phyloP scores from a whole-genome alignment of 1,140 invertebrate genomes.

The Drosophila micromelanica region DNA sequence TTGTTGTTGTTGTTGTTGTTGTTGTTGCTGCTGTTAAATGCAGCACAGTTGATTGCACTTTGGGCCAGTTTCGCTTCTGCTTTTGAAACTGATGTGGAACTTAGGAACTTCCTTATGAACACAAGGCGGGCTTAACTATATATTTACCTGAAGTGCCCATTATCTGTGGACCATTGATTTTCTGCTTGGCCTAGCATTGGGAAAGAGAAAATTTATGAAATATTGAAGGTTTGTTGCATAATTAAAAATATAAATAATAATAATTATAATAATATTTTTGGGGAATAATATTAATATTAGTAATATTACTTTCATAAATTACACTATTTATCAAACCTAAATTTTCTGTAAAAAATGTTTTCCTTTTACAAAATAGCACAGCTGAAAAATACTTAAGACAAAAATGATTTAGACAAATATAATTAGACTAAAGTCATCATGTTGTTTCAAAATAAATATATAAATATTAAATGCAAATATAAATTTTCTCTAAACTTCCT shows the following conservation, averaged over 20 bases:
- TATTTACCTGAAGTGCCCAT: slow-evolving; percentile 14
- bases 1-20: slow-evolving; percentile 1
- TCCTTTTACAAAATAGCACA: too few relatives aligned
- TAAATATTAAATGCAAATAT: too few relatives aligned
- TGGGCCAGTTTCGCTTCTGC: slow-evolving; percentile 8
- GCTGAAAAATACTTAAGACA: too few relatives aligned
- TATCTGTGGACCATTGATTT: slow-evolving; percentile 34
- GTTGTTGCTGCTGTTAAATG: neutral
- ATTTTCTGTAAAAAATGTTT: too few relatives aligned
- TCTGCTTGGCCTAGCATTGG: slow-evolving; percentile 49
- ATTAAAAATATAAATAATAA: neutral
- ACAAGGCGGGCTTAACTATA: slow-evolving; percentile 9
- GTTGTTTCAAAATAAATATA: too few relatives aligned
- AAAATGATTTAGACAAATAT: too few relatives aligned
- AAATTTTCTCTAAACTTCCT: too few relatives aligned
- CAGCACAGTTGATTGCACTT: slow-evolving; percentile 45
- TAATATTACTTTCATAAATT: too few relatives aligned
- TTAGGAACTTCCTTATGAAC: slow-evolving; percentile 56
- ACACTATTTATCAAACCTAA: too few relatives aligned
- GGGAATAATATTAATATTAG: too few relatives aligned
- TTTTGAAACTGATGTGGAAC: slow-evolving; percentile 3
- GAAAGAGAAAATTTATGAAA: neutral
- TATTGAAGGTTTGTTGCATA: neutral
- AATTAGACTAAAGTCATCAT: too few relatives aligned
- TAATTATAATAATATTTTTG: neutral